A percentile compares a stretch with the other conserved stretches of the same genome.
Evolutionary conservation across 2,113 vertebrate species (phyloP).

Genomic region (Euleptes europaea): DNA sequence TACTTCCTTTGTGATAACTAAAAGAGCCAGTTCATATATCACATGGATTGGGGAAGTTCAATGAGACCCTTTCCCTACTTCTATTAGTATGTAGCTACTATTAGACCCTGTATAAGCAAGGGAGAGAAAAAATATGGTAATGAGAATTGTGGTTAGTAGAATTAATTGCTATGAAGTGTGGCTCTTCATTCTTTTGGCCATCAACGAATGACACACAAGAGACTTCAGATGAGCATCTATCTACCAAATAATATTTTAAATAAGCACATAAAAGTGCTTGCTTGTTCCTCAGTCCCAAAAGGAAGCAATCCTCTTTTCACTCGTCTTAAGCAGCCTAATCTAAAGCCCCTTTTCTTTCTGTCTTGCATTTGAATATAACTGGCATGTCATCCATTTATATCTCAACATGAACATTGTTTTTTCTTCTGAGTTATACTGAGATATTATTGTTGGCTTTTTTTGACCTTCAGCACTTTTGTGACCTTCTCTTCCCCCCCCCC

Average conservation of each 20-base stretch:
- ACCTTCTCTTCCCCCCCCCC: not conserved
- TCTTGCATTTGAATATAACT: not conserved
- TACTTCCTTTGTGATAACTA: not conserved
- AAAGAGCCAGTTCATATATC: not conserved
- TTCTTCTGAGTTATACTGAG: not conserved
- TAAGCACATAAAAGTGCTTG: not conserved
- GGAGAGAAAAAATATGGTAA: not conserved
- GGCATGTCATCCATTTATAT: not conserved
- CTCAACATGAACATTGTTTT: not conserved
- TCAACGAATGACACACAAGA: too few species aligned
- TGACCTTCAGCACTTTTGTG: not conserved
- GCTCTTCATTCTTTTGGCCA: not conserved
- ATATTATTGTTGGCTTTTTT: not conserved
- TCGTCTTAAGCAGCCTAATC: not conserved
- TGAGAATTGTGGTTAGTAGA: not conserved
- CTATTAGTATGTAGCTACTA: not conserved
- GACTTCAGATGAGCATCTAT: not conserved
- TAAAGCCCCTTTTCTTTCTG: not conserved
- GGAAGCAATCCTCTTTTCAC: not conserved
- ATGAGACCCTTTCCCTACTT: not conserved
- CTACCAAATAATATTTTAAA: not conserved
- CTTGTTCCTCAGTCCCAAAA: not conserved
- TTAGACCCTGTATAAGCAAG: not conserved
- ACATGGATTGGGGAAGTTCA: not conserved
- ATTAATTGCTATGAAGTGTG: not conserved